Evolutionary conservation across 1,140 invertebrate genomes (phyloP).

Genomic region (Eupristina koningsbergeri): DNA sequence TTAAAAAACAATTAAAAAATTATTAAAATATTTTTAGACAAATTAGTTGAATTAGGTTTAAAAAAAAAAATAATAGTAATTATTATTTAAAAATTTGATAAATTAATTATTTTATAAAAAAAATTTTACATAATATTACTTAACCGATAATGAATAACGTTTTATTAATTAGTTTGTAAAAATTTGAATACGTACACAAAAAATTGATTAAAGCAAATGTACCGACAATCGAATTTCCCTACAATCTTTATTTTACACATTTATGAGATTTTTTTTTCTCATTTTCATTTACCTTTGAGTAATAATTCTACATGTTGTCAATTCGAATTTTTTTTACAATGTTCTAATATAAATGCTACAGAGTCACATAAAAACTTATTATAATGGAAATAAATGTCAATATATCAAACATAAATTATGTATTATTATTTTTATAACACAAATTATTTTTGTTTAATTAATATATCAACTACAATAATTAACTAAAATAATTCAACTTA

Average conservation of each 20-base stretch:
- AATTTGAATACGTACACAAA: slow-evolving; percentile 8
- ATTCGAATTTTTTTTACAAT: slow-evolving; percentile 48
- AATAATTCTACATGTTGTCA: slow-evolving; percentile 49
- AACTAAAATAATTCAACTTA: background rate
- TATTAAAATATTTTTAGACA: background rate
- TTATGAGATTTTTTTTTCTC: slow-evolving; percentile 42
- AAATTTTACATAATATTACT: background rate
- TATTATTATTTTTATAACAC: slow-evolving; percentile 30
- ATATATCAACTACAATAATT: slow-evolving; percentile 50
- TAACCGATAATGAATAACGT: background rate
- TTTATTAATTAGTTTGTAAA: background rate
- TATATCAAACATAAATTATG: slow-evolving; percentile 24
- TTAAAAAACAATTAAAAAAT: background rate
- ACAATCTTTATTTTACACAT: slow-evolving; percentile 50
- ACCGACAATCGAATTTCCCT: slow-evolving; percentile 46
- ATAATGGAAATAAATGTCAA: slow-evolving; percentile 44
- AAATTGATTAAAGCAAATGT: slow-evolving; percentile 15
- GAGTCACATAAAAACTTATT: slow-evolving; percentile 40
- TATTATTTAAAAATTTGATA: too few species aligned
- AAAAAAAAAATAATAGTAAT: background rate
- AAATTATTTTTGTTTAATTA: slow-evolving; percentile 56
- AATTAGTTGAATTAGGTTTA: background rate
- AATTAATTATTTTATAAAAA: too few species aligned
- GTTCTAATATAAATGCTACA: slow-evolving; percentile 44
- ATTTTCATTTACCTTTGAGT: slow-evolving; percentile 27